Evolutionary conservation across 2,797 vertebrate genomes (phyloP).

Genomic region (Geotrypetes seraphini): DNA sequence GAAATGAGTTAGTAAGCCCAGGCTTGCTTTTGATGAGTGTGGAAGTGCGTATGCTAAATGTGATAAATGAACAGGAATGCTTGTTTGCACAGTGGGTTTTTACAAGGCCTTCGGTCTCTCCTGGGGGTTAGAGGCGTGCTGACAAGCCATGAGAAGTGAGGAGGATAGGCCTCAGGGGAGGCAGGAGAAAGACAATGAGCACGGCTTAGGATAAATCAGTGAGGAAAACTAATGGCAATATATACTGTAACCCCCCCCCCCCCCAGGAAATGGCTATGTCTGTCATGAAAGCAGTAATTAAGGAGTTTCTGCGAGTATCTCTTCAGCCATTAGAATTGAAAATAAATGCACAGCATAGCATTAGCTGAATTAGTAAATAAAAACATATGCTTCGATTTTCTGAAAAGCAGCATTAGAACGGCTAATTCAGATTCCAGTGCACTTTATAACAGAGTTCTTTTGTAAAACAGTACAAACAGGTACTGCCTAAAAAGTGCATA

Average conservation of each 20-base stretch:
- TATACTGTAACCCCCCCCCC: slow-evolving; percentile 38
- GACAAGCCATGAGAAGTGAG: slow-evolving; percentile 53
- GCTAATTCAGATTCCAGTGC: background rate
- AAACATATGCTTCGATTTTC: slow-evolving; percentile 17
- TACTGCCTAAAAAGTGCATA: slow-evolving; percentile 15
- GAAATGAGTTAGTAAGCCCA: slow-evolving; percentile 86
- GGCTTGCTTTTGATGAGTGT: slow-evolving; percentile 83
- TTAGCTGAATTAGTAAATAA: slow-evolving; percentile 27
- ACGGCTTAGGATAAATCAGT: slow-evolving; percentile 66
- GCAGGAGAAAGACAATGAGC: slow-evolving; percentile 50
- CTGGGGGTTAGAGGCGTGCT: slow-evolving; percentile 57
- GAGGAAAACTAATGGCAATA: slow-evolving; percentile 62
- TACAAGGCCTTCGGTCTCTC: slow-evolving; percentile 62
- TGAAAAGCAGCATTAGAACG: slow-evolving; percentile 4
- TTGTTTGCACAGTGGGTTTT: slow-evolving; percentile 71
- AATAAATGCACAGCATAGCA: slow-evolving; percentile 22
- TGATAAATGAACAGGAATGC: slow-evolving; percentile 84
- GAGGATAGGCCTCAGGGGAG: slow-evolving; percentile 55
- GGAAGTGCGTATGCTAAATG: slow-evolving; percentile 79
- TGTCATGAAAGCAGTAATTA: slow-evolving; percentile 63
- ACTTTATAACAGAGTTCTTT: slow-evolving; percentile 10
- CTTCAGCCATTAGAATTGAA: slow-evolving; percentile 52
- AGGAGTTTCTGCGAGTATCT: slow-evolving; percentile 57
- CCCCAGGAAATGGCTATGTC: slow-evolving; percentile 53
- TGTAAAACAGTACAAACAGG: slow-evolving; percentile 3